Evolutionary conservation across 1,140 invertebrate genomes (phyloP).

Genomic region (Apis laboriosa): DNA sequence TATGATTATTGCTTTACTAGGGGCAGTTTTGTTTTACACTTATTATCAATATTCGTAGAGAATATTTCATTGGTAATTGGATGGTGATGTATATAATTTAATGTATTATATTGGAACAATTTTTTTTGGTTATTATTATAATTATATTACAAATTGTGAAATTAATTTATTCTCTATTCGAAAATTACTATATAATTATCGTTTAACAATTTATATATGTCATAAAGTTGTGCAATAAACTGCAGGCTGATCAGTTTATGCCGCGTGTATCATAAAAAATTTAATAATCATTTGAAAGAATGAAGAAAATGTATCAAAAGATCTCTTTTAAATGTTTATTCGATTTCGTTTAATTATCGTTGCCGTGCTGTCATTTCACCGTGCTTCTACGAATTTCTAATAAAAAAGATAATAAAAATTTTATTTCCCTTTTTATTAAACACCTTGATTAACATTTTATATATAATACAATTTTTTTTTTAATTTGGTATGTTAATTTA

Average conservation of each 20-base stretch:
- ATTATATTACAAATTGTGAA: not conserved
- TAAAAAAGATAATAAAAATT: not conserved
- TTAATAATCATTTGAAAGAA: not conserved
- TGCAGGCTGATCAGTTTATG: not conserved
- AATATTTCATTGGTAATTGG: not conserved
- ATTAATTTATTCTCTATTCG: no score
- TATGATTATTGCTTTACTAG: not conserved
- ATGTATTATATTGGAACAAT: no score
- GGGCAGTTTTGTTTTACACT: not conserved
- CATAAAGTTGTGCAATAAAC: not conserved
- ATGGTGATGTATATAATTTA: not conserved
- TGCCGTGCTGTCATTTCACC: no score
- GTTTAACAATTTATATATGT: no score
- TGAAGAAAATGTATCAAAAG: not conserved
- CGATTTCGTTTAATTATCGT: not conserved
- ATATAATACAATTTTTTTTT: no score
- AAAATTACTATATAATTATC: no score
- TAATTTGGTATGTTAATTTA: no score
- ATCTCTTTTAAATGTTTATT: not conserved
- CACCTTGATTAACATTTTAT: no score
- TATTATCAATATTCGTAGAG: not conserved
- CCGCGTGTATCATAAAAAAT: not conserved
- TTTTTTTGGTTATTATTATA: no score
- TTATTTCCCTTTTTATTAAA: no score
- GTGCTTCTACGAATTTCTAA: not conserved